Evolutionary conservation across 2,113 vertebrate species (phyloP), one percentile per base, ranked within the genome.

Genomic region (Apodemus sylvaticus): DNA sequence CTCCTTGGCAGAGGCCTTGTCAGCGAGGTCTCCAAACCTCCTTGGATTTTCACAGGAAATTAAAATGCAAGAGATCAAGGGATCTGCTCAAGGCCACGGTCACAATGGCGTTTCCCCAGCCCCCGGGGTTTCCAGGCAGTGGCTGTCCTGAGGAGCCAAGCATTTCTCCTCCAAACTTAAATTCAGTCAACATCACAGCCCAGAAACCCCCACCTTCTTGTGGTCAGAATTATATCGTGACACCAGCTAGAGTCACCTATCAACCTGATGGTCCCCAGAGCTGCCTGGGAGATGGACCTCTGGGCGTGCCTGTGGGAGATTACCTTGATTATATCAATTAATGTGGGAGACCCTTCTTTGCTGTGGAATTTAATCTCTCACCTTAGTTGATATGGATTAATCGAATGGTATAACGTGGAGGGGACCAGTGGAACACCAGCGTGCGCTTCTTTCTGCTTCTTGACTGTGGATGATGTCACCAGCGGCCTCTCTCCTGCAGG

Each of bases 1-100:
- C 11, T 93, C 81, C 62, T 71, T 83, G 89, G 90, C 94, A 74
- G 73, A 73, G 10, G 19, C 53, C 85, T 66, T 22, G 48, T 89
- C 12, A 74, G 31, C 2, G 26, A 91, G n/a, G 60, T 26, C 90
- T 94, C 88, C 83, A 82, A 26, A 55, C 73, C 95, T n/a, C 90
- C 92, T 92, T 42, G 1, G 39, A 20, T 79, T 89, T 78, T 86
- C 62, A 82, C 82, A 93, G 86, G 96, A 96, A 94, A 81, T 91
- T 42, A 77, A 94, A 86, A 70, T 0, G 34, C n/a, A 3, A n/a
- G 88, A 94, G 89, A 96, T 94, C 94, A 94, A 96, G 96, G 89
- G 92, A 39, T 85, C 66, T 66, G n/a, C 91, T 76, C 95, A 85
- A 94, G 97, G 95, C 87, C 95, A 29, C 3, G 0, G 45, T 70